Evolutionary conservation across 2,888 invertebrate species (phyloP), one percentile per base, ranked within the genome.

Genomic region (Heterodera filipjevi): DNA sequence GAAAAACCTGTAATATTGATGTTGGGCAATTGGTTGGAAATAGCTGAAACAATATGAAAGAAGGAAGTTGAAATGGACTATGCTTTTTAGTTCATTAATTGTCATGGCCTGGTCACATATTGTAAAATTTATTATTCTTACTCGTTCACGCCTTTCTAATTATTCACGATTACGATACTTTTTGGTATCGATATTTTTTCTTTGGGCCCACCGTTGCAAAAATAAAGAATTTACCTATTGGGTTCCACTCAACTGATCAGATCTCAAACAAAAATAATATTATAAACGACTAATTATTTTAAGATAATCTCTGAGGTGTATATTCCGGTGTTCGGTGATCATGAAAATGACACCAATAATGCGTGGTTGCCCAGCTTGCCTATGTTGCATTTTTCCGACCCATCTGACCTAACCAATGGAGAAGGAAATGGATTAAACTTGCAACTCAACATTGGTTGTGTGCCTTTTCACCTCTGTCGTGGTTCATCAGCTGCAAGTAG

Each of bases 281-380:
- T 39, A 3, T 3, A 39, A 39, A 39, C 3, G 10, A 39, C 8
- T 39, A 12, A 1, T 6, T 10, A 39, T 39, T 59, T 59, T 59
- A 59, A 59, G 59, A 59, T 59, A n/a, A 59, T 59, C n/a, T 6
- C n/a, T n/a, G 59, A 59, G 8, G 59, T 59, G n/a, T 59, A 59
- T 27, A 59, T 27, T n/a, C 59, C 59, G 59, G 59, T 59, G 59
- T 59, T 59, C 6, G 59, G 59, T n/a, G 59, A 59, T 27, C n/a
- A 59, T 10, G n/a, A 59, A n/a, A 59, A 59, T 6, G 59, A 59
- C 0, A 12, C 2, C 59, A 59, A n/a, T 53, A 53, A 19, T 19
- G 1, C 49, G 22, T 59, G 59, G 59, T 19, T 59, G 59, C 59
- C 59, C 59, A 59, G 27, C 59, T 59, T 59, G 59, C 59, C 59